Evolutionary conservation across 2,888 invertebrate species (phyloP).

Genomic region (Lycaena phlaeas): DNA sequence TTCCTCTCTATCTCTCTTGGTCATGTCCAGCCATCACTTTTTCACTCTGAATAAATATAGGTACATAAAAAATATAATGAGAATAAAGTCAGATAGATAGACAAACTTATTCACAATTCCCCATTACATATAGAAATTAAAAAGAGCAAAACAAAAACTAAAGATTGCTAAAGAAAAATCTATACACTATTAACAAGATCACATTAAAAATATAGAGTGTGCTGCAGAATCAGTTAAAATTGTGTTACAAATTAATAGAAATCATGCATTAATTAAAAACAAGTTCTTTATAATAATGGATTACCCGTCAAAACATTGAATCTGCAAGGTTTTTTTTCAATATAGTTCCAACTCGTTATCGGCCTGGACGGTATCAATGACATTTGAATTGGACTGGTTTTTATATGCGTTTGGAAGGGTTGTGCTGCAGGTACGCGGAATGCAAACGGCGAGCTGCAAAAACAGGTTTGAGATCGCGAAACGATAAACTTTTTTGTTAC

Average conservation of each 20-base stretch:
- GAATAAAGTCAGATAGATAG: no score
- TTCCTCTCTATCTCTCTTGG: no score
- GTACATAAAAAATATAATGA: no score
- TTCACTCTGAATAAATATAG: no score
- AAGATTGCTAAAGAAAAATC: no score
- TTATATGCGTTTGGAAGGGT: slow-evolving; percentile 33
- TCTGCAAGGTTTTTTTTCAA: slow-evolving; percentile 1
- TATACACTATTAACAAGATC: no score
- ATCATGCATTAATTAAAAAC: not conserved
- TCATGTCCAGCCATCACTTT: no score
- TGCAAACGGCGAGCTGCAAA: slow-evolving; percentile 52
- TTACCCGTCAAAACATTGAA: not conserved
- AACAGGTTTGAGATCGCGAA: slow-evolving; percentile 38
- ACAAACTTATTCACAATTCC: no score
- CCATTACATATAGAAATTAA: no score
- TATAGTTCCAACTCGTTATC: slow-evolving; percentile 12
- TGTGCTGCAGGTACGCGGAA: slow-evolving; percentile 47
- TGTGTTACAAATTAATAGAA: not conserved
- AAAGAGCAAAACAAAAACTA: no score
- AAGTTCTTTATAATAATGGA: not conserved
- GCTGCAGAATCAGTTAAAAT: no score
- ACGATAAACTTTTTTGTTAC: slow-evolving; percentile 21
- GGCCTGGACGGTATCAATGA: slow-evolving; percentile 18
- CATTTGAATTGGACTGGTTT: slow-evolving; percentile 27
- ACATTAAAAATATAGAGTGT: no score